Base-by-base conservation (phyloP, 2,888 invertebrate genomes). In the Odontomyia ornata region DNA sequence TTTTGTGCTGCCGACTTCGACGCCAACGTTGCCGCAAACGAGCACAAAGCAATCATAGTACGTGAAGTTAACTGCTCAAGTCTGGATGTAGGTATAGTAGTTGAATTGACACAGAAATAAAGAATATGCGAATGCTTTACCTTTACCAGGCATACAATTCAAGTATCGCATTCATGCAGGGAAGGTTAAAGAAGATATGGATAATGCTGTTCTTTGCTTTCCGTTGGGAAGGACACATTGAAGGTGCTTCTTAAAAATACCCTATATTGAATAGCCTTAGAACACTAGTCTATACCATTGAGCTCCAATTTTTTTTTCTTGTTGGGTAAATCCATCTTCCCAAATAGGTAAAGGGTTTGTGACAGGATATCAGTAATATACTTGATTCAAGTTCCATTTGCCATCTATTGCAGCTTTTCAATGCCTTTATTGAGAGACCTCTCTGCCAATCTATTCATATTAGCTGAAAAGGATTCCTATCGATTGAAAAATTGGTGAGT, bases 311-410 rank as follows among this genome's bases (percentile, higher is more conserved):
- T 13, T 43, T 13, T 43, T 43, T 11, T 56, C 56, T 11, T 56
- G 7, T 18, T 5, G 5, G 7, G 15, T 15, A 56, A 56, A 56
- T 15, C 36, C 36, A 21, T 23, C 65, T 27, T 36, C 43, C 21
- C 65, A 43, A 67, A 67, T 67, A 67, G 43, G 65, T 67, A 43
- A 23, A 67, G 43, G 65, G 43, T 67, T 67, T 67, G 65, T 43
- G n/a, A n/a, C 23, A 67, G 65, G 65, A 67, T 67, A 67, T 67
- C 65, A 43, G 65, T 67, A 67, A 67, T 67, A 43, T 43, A 67
- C 65, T 67, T 23, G 36, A 67, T 67, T 43, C 65, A 67, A 43
- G 65, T 67, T 18, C 18, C 23, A 13, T 3, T 18, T 36, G 65
- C 65, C 5, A n/a, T 56, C 13, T 11, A n/a, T 11, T 56, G 56